Evolutionary conservation across 2,113 vertebrate species (phyloP).

Genomic region (Thalassoma bifasciatum): DNA sequence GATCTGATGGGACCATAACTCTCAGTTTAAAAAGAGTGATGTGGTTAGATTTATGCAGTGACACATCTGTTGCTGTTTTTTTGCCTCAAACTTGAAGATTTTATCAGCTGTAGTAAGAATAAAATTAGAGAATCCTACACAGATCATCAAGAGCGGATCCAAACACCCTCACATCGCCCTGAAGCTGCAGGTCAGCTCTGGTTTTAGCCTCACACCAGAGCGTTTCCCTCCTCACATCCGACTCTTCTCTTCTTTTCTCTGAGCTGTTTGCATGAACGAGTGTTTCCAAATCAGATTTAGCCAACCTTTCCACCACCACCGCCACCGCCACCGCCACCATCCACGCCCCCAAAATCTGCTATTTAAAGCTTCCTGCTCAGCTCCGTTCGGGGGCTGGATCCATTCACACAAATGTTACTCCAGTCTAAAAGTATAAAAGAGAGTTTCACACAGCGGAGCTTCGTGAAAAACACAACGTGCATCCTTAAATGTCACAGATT

Average conservation of each 20-base stretch:
- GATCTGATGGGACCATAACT: too few relatives aligned
- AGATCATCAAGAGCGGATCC: background rate
- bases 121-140: background rate
- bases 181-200: background rate
- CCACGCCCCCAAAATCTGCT: background rate
- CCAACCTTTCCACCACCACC: background rate
- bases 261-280: background rate
- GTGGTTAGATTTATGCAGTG: background rate
- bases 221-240: background rate
- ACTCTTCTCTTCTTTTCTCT: background rate
- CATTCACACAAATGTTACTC: background rate
- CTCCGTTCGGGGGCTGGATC: background rate
- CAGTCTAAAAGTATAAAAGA: background rate
- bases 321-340: background rate
- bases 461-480: background rate
- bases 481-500: background rate
- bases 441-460: background rate
- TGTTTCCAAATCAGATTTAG: background rate
- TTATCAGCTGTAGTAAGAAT: background rate
- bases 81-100: background rate
- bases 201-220: background rate
- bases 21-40: background rate
- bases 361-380: conserved; percentile 1
- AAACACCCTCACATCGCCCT: background rate
- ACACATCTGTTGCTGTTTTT: too few relatives aligned